Evolutionary conservation across 2,113 vertebrate genomes (phyloP).

Genomic region (Ophiodon elongatus): DNA sequence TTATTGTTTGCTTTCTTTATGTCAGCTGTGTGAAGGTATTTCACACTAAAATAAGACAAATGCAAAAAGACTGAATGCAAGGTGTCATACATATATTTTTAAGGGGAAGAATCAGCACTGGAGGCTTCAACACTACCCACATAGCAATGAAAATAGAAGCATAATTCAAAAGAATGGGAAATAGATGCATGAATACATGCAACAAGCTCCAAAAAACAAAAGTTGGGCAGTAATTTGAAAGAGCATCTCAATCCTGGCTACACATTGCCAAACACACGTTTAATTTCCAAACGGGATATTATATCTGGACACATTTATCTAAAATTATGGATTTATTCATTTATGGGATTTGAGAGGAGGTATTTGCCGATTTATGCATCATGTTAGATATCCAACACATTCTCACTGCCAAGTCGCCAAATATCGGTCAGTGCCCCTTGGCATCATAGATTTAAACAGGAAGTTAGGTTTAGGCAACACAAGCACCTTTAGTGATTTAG

Average conservation of each 20-base stretch:
- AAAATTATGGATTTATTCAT: neutral
- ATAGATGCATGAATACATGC: no score
- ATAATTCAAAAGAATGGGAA: no score
- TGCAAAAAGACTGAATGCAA: neutral
- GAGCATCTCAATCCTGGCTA: neutral
- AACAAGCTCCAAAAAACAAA: no score
- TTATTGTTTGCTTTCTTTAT: neutral
- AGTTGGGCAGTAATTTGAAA: neutral
- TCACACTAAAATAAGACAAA: neutral
- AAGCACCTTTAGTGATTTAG: no score
- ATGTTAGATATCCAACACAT: neutral
- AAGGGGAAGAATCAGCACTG: neutral
- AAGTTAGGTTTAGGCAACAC: neutral
- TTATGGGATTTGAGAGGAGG: neutral
- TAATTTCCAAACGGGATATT: neutral
- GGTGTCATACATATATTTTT: neutral
- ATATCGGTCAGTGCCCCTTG: no score
- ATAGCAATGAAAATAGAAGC: neutral
- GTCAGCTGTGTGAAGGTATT: neutral
- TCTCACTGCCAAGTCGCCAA: no score
- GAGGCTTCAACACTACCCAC: neutral
- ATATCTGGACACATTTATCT: no score
- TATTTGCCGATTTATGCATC: neutral
- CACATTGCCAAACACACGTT: neutral
- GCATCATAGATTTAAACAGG: no score